Conservation (phyloP, 1,140 invertebrate species). For the Drosophila quadrilineata region DNA sequence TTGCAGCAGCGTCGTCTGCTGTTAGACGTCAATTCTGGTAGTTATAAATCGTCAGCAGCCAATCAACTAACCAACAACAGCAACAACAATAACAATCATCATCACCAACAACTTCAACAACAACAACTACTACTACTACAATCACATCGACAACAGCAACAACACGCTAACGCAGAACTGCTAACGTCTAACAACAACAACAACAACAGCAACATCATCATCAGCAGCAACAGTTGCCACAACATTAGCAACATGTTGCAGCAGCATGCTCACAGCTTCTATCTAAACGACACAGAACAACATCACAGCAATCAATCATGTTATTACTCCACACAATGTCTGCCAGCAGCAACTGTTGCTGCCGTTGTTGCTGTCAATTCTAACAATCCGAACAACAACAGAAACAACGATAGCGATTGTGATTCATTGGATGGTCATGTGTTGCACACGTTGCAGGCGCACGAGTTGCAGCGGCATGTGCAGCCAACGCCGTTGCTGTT, state of each 20-base stretch:
- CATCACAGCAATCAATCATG: constrained; percentile 49
- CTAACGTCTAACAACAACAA: constrained; percentile 16
- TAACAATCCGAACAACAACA: no score
- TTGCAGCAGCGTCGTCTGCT: constrained; percentile 59
- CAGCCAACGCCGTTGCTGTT: constrained; percentile 42
- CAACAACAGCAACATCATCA: constrained; percentile 28
- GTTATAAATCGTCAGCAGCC: constrained; percentile 54
- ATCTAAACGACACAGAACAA: constrained; percentile 51
- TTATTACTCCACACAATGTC: constrained; percentile 63
- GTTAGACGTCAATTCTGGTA: constrained; percentile 77
- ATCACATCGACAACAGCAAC: constrained; percentile 11
- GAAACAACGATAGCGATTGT: constrained; percentile 40
- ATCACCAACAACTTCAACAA: constrained; percentile 15
- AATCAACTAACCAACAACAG: constrained; percentile 52
- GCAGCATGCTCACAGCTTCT: constrained; percentile 48
- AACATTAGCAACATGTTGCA: constrained; percentile 31
- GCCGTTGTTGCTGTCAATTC: constrained; percentile 19
- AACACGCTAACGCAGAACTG: constrained; percentile 8
- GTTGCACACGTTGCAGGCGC: constrained; percentile 44
- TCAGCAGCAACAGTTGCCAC: constrained; percentile 8
- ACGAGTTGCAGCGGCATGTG: constrained; percentile 57
- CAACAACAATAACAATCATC: constrained; percentile 18
- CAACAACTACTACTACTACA: constrained; percentile 14
- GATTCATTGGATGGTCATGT: constrained; percentile 51
- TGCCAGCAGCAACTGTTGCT: constrained; percentile 29